phyloP scores from a whole-genome alignment of 1,140 invertebrate species.

The Trachymyrmex septentrionalis region DNA sequence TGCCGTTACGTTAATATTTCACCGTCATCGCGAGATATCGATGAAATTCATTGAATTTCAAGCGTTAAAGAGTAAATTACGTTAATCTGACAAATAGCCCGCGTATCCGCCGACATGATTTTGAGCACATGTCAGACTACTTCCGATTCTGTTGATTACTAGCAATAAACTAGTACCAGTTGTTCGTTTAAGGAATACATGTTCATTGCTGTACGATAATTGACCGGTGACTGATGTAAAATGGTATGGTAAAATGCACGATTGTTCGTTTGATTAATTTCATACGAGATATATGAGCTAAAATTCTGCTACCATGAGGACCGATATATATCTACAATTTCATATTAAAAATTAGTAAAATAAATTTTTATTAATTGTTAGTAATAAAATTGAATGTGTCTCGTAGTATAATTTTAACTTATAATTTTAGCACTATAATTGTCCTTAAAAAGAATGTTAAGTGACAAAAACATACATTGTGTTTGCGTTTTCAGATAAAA shows the following conservation, averaged over 20 bases:
- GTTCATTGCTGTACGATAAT: neutral
- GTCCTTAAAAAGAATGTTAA: neutral
- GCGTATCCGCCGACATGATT: constrained; percentile 46
- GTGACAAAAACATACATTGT: neutral
- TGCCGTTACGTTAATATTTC: constrained; percentile 70
- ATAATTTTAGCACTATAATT: neutral
- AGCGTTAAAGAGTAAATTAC: constrained; percentile 54
- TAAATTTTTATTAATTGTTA: too few relatives aligned
- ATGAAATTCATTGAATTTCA: constrained; percentile 46
- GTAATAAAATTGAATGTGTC: too few relatives aligned
- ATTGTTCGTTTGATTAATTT: neutral
- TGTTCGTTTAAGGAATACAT: constrained; percentile 26
- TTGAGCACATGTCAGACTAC: constrained; percentile 43
- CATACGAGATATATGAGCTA: neutral
- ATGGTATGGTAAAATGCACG: neutral
- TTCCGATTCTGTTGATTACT: constrained; percentile 33
- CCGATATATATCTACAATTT: neutral
- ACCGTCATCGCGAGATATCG: constrained; percentile 20
- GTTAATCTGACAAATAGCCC: constrained; percentile 62
- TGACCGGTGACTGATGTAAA: neutral
- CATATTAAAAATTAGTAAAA: neutral
- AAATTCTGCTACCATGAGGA: neutral
- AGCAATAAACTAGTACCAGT: neutral
- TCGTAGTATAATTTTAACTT: too few relatives aligned
- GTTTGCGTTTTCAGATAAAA: neutral